Conservation (phyloP, 64 coral and sea anemone genomes). For the Porites lutea region DNA sequence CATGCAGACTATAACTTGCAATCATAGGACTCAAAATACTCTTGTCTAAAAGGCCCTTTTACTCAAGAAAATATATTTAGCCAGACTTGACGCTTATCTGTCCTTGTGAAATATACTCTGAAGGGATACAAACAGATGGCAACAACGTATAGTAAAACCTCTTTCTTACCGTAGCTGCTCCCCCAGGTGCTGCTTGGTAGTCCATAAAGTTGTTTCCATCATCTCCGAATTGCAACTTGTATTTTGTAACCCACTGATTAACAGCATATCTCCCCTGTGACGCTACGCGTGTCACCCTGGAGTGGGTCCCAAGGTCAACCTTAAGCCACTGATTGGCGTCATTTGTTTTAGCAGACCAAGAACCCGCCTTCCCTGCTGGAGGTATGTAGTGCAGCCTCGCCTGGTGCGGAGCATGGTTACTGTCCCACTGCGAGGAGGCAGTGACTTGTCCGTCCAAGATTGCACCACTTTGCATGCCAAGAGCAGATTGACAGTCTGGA, state of each 20-base stretch:
- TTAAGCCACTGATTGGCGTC: conserved; percentile 36
- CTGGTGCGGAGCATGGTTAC: neutral
- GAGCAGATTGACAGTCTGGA: neutral
- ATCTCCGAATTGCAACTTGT: conserved; percentile 7
- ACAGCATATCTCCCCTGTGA: neutral
- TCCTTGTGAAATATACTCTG: neutral
- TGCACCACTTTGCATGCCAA: conserved; percentile 14
- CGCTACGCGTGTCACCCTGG: conserved; percentile 8
- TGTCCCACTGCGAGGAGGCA: conserved; percentile 19
- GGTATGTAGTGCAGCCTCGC: conserved; percentile 5
- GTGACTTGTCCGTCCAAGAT: neutral
- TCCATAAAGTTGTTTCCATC: neutral
- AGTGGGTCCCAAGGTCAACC: neutral
- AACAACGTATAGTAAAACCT: neutral
- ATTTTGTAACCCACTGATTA: conserved; percentile 16
- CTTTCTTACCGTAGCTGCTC: neutral
- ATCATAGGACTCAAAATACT: too few species aligned
- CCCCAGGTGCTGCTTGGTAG: neutral
- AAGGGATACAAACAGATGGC: neutral
- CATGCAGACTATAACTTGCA: too few species aligned
- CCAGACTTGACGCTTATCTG: neutral
- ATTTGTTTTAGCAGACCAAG: conserved; percentile 15
- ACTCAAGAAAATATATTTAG: too few species aligned
- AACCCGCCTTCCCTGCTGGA: neutral
- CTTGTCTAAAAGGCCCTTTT: too few species aligned